Evolutionary conservation across 2,888 invertebrate genomes (phyloP), one percentile per base, ranked within the genome.

Genomic region (Nowickia ferox): DNA sequence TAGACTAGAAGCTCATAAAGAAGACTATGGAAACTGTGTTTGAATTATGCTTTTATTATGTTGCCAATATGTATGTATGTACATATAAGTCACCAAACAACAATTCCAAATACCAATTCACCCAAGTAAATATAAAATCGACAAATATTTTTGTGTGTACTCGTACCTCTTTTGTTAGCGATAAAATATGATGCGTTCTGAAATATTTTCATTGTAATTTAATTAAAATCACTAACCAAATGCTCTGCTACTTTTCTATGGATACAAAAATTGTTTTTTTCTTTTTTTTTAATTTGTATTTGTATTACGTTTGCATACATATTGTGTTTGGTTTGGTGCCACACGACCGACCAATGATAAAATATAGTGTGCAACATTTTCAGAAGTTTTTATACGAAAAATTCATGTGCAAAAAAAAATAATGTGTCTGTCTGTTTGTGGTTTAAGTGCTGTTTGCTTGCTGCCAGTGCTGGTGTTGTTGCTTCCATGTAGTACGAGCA

Each of bases 211-310:
- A 79, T 86, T 86, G 86, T 83, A 86, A 86, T 86, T 86, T 83
- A 86, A 86, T 86, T 86, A 86, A 86, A 86, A 83, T 79, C 83
- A 86, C 83, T 72, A 84, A 77, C 83, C 83, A 78, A 84, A 78
- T 72, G 69, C 68, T 53, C 71, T 51, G 72, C 57, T 71, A 81
- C 66, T 48, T 55, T 48, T 61, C 15, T 61, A 53, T 30, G 59
- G 59, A 75, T 59, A 68, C 51, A 42, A 61, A 74, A 53, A 57
- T 57, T 13, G 46, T 57, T 53, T 57, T 5, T 53, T 30, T 19
- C 42, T 65, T 57, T 40, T 46, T 42, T 17, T 19, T 15, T 42
- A n/a, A n/a, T n/a, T n/a, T n/a, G n/a, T n/a, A n/a, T n/a, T 61
- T n/a, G 17, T n/a, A 9, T 48, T 46, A 1, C 10, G 15, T 38